Evolutionary conservation across 2,113 vertebrate genomes (phyloP).

Genomic region (Cephalopholis sonnerati): DNA sequence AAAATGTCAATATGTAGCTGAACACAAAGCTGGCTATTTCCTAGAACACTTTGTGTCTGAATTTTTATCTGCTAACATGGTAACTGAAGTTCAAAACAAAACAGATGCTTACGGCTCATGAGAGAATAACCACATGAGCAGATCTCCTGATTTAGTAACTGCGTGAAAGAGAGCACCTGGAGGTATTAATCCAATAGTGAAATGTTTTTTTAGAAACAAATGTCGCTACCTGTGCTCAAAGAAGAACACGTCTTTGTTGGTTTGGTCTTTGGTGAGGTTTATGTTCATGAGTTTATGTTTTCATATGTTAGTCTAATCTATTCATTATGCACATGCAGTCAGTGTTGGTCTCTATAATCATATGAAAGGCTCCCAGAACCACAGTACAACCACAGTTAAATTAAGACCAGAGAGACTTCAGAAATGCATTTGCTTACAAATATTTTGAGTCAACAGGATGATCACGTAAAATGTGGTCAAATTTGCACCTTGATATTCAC

Average conservation of each 20-base stretch:
- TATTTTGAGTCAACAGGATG: background rate
- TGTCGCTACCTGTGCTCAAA: background rate
- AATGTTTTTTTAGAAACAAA: background rate
- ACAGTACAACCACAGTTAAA: conserved; percentile 9
- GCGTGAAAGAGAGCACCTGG: background rate
- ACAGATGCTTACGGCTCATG: conserved; percentile 3
- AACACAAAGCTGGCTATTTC: conserved; percentile 17
- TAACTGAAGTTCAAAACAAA: conserved; percentile 16
- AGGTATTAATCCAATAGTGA: background rate
- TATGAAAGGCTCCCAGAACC: background rate
- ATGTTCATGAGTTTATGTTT: background rate
- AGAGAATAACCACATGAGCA: conserved; percentile 35
- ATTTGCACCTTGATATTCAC: conserved; percentile 11
- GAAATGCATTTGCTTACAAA: conserved; percentile 7
- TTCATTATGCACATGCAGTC: conserved; percentile 1
- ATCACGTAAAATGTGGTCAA: background rate
- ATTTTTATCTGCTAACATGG: conserved; percentile 5
- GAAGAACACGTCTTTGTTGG: background rate
- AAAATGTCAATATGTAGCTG: background rate
- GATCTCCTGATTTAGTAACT: background rate
- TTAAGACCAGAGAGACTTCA: background rate
- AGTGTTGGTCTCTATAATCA: background rate
- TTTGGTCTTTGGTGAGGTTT: background rate
- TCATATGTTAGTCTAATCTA: background rate
- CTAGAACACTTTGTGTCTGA: conserved; percentile 2